Percentiles rank a stretch among this genome's conserved stretches.
Evolutionary conservation across 2,888 invertebrate genomes (phyloP).

Genomic region (Eupithecia pulchellata): DNA sequence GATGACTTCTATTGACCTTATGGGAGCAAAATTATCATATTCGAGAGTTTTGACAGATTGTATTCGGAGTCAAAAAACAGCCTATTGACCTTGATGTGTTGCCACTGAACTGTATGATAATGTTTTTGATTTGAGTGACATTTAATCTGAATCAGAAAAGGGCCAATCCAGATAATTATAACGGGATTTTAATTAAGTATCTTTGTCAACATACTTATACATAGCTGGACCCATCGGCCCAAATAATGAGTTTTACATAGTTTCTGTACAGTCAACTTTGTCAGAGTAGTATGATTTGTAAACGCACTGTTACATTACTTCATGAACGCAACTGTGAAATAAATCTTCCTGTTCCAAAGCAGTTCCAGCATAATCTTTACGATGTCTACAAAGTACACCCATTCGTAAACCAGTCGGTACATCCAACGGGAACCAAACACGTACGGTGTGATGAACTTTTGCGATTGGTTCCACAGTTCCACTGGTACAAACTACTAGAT

Average conservation of each 20-base stretch:
- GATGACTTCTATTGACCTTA: background rate
- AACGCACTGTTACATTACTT: background rate
- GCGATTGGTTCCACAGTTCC: conserved; percentile 41
- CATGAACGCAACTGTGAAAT: background rate
- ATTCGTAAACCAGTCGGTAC: conserved; percentile 30
- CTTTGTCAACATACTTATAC: background rate
- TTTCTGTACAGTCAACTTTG: background rate
- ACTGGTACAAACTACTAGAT: conserved; percentile 32
- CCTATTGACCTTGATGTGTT: background rate
- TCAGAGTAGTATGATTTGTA: background rate
- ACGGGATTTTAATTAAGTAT: background rate
- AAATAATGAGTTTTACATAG: background rate
- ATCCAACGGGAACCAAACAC: conserved; percentile 42
- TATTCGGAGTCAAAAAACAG: background rate
- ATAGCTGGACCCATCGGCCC: background rate
- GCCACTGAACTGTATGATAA: background rate
- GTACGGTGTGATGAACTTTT: conserved; percentile 46
- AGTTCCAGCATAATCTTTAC: conserved; percentile 16
- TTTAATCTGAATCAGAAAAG: background rate
- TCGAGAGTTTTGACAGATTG: background rate
- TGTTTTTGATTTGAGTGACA: conserved; percentile 6
- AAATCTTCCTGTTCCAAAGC: background rate
- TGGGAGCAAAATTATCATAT: background rate
- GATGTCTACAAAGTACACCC: conserved; percentile 25
- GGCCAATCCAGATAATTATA: background rate